A percentile compares a stretch with the other conserved stretches of the same genome.
These are phyloP conservation scores for Xyrichtys novacula DNA, from an alignment of 2,797 vertebrate genomes.

Conservation along the genomic window DNA sequence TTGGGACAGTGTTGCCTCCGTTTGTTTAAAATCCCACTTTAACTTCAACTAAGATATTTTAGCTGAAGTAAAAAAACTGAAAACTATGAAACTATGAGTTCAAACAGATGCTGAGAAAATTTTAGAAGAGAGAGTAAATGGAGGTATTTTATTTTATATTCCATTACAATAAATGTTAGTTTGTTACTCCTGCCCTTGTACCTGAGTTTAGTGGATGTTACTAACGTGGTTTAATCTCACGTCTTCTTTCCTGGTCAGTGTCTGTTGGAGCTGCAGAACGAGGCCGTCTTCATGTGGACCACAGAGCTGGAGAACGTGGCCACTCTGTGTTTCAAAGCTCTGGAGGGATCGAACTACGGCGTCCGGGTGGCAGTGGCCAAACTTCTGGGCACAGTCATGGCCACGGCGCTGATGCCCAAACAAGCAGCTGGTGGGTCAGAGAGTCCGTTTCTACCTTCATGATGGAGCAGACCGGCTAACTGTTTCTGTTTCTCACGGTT, in stretches of 20 bases:
- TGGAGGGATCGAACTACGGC: constrained; percentile 98
- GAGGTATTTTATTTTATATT: too few species aligned
- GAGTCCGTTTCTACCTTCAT: neutral
- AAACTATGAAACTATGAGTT: too few species aligned
- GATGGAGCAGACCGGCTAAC: neutral
- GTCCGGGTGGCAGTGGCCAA: constrained; percentile 96
- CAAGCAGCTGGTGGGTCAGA: constrained; percentile 92
- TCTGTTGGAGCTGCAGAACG: constrained; percentile 96
- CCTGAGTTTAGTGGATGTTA: too few species aligned
- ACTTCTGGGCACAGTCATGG: constrained; percentile 96
- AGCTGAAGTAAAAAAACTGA: too few species aligned
- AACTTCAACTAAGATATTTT: too few species aligned
- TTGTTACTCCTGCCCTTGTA: too few species aligned
- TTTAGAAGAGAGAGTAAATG: too few species aligned
- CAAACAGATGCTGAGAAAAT: too few species aligned
- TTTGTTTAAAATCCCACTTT: too few species aligned
- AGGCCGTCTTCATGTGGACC: constrained; percentile 99
- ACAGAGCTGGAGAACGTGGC: constrained; percentile 97
- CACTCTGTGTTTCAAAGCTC: constrained; percentile 95
- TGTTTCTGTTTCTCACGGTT: neutral
- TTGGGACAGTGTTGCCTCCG: too few species aligned
- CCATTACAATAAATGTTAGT: too few species aligned
- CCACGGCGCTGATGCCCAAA: constrained; percentile 96
- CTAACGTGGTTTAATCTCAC: too few species aligned
- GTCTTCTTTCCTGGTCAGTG: constrained; percentile 82